phyloP scores from a whole-genome alignment of 2,888 invertebrate species.

The Timema podura region DNA sequence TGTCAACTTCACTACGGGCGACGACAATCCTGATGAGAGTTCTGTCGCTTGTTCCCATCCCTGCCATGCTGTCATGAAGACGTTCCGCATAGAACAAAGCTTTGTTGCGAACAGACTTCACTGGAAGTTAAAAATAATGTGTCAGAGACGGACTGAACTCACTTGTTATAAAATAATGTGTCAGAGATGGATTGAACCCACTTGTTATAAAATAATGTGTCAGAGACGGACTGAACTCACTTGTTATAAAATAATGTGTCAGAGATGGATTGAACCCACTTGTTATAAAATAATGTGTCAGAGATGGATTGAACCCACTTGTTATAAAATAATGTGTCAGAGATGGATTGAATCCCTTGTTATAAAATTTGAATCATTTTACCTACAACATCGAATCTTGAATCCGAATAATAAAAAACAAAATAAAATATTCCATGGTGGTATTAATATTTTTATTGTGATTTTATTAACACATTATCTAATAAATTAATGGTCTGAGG shows the following conservation, averaged over 20 bases:
- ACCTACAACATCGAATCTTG: no score
- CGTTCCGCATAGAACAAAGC: slow-evolving; percentile 81
- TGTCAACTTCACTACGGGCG: slow-evolving; percentile 78
- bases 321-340: slow-evolving; percentile 18
- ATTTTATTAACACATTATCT: no score
- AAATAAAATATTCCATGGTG: no score
- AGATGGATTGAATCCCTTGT: neutral
- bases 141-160: neutral
- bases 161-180: slow-evolving; percentile 18
- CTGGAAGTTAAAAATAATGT: slow-evolving; percentile 44
- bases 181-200: slow-evolving; percentile 3
- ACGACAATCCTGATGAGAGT: slow-evolving; percentile 81
- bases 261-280: slow-evolving; percentile 2
- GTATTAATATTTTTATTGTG: no score
- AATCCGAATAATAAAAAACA: no score
- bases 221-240: neutral
- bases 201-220: slow-evolving; percentile 17
- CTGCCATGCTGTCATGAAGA: slow-evolving; percentile 83
- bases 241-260: slow-evolving; percentile 17
- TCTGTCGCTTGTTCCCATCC: slow-evolving; percentile 82
- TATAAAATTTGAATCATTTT: neutral
- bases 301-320: slow-evolving; percentile 2
- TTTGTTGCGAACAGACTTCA: slow-evolving; percentile 74
- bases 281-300: slow-evolving; percentile 17
- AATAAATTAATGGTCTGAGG: no score